Conservation (phyloP, 2,888 invertebrate genomes). For the Lymantria dispar region DNA sequence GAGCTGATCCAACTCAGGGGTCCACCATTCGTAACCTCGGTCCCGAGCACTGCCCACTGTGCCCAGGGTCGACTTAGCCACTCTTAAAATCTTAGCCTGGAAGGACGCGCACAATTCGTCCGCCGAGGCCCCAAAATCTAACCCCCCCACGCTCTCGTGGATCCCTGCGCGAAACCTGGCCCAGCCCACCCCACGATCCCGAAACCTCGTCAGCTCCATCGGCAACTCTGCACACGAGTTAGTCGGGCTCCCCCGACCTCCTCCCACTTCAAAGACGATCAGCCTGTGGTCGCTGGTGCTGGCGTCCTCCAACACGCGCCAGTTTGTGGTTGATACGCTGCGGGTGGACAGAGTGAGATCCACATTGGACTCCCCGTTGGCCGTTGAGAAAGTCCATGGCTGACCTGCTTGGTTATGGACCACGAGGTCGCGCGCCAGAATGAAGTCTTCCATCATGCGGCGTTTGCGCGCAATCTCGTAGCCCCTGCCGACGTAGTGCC, state of each 20-base stretch:
- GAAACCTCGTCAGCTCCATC: background rate
- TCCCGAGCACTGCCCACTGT: too few relatives aligned
- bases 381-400: conserved; percentile 11
- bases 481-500: too few relatives aligned
- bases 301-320: conserved; percentile 19
- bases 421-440: background rate
- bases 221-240: background rate
- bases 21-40: too few relatives aligned
- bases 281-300: conserved; percentile 29
- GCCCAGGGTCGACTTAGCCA: too few relatives aligned
- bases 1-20: too few relatives aligned
- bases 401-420: background rate
- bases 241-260: too few relatives aligned
- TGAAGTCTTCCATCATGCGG: background rate
- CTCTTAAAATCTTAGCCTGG: too few relatives aligned
- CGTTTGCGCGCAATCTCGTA: background rate
- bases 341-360: conserved; percentile 25
- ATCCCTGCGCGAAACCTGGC: background rate
- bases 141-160: too few relatives aligned
- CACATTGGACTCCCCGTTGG: conserved; percentile 24
- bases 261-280: too few relatives aligned
- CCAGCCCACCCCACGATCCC: background rate
- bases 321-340: conserved; percentile 9
- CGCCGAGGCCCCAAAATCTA: too few relatives aligned
- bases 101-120: too few relatives aligned